A percentile compares a stretch with the other conserved stretches of the same genome.
Conservation (phyloP, 2,797 vertebrate genomes). For the Onychomys torridus region DNA sequence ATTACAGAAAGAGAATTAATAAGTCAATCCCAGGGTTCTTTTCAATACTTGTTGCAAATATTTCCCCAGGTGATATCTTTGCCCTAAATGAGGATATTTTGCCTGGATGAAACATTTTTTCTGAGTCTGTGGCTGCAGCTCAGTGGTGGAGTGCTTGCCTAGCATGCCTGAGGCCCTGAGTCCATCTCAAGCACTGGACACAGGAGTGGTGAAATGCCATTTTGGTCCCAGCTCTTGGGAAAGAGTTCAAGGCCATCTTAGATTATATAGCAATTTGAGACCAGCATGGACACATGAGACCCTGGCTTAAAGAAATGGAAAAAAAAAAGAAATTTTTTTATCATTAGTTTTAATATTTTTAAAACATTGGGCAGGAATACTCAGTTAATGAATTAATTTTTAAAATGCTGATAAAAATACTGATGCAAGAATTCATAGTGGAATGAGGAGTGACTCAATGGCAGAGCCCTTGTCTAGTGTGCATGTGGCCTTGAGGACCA, state of each 20-base stretch:
- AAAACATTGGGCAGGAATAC: not conserved
- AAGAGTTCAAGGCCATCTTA: not conserved
- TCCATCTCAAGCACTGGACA: not conserved
- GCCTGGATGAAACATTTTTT: not conserved
- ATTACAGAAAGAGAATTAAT: not conserved
- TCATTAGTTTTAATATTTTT: not conserved
- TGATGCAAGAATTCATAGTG: not conserved
- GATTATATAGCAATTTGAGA: not conserved
- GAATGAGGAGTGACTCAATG: not conserved
- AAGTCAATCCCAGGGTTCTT: not conserved
- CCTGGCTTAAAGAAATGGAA: not conserved
- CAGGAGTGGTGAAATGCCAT: not conserved
- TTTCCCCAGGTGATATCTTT: not conserved
- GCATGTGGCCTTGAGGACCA: not conserved
- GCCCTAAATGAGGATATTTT: not conserved
- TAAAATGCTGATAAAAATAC: not conserved
- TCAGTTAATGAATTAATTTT: not conserved
- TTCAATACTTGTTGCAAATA: not conserved
- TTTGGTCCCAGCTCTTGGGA: not conserved
- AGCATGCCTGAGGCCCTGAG: fast-evolving
- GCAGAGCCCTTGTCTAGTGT: not conserved
- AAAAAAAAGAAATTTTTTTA: not conserved
- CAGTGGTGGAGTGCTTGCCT: not conserved
- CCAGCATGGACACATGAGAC: not conserved
- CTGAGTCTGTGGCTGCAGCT: not conserved